Evolutionary conservation across 2,888 invertebrate genomes (phyloP).

Genomic region (Trichogramma dendrolimi): DNA sequence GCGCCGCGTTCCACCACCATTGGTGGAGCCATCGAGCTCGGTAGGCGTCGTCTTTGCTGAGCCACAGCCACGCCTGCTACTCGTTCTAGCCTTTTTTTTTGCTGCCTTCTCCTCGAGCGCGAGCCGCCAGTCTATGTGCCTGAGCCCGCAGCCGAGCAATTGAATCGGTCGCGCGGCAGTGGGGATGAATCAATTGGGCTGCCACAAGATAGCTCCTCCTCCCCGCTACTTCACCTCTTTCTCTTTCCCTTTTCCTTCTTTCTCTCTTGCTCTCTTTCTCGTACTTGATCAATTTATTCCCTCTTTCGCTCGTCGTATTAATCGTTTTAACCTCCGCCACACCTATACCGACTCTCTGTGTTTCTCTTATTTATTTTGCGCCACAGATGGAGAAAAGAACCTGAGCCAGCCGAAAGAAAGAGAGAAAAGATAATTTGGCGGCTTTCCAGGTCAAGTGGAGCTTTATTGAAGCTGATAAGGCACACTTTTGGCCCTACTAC

Average conservation of each 20-base stretch:
- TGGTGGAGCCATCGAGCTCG: slow-evolving; percentile 34
- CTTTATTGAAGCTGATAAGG: slow-evolving; percentile 26
- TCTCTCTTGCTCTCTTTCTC: background rate
- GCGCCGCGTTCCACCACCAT: slow-evolving; percentile 30
- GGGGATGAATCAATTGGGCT: slow-evolving; percentile 52
- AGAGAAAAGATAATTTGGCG: slow-evolving; percentile 15
- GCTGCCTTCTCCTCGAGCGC: background rate
- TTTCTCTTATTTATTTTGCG: background rate
- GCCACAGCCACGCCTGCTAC: slow-evolving; percentile 35
- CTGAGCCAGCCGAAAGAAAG: background rate
- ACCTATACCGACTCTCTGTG: background rate
- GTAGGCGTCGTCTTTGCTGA: slow-evolving; percentile 2
- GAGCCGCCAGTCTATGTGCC: slow-evolving; percentile 39
- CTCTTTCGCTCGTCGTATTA: slow-evolving; percentile 18
- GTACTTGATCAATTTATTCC: slow-evolving; percentile 24
- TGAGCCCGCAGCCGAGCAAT: slow-evolving; percentile 15
- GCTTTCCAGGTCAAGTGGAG: slow-evolving; percentile 29
- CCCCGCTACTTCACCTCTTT: slow-evolving; percentile 35
- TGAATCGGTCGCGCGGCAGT: slow-evolving; percentile 26
- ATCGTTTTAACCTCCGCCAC: slow-evolving; percentile 17
- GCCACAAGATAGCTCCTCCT: slow-evolving; percentile 53
- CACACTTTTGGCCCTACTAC: background rate
- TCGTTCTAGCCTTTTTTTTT: background rate
- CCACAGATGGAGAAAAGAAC: too few relatives aligned
- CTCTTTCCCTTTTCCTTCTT: slow-evolving; percentile 11